These are phyloP conservation scores for Archips xylosteana DNA, from an alignment of 2,888 invertebrate genomes.

Conservation along the genomic window DNA sequence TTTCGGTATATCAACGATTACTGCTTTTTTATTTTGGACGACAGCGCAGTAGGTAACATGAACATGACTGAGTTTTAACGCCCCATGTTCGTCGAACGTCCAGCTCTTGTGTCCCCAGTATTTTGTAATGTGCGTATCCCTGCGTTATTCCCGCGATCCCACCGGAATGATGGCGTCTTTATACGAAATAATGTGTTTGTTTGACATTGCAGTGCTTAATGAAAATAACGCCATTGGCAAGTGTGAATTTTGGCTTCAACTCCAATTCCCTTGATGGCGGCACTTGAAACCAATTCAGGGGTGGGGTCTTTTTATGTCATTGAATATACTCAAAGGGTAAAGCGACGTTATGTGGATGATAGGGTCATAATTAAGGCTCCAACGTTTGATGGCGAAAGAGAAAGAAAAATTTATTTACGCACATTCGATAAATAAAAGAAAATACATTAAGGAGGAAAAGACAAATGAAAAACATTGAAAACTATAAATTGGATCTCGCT, in stretches of 20 bases:
- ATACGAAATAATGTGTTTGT: conserved; percentile 73
- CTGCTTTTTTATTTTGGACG: too few relatives aligned
- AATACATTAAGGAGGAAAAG: too few relatives aligned
- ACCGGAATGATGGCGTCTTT: conserved; percentile 76
- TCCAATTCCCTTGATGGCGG: conserved; percentile 22
- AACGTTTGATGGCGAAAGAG: too few relatives aligned
- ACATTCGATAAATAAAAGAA: too few relatives aligned
- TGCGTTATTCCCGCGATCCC: conserved; percentile 70
- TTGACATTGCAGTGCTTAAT: conserved; percentile 49
- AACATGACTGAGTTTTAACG: too few relatives aligned
- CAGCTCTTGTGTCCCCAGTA: conserved; percentile 18
- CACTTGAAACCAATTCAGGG: conserved; percentile 22
- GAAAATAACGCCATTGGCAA: conserved; percentile 34
- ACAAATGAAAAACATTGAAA: too few relatives aligned
- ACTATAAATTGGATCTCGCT: too few relatives aligned
- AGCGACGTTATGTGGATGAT: too few relatives aligned
- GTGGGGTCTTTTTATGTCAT: not conserved
- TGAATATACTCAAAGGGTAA: not conserved
- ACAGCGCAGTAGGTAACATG: too few relatives aligned
- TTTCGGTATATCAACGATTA: too few relatives aligned
- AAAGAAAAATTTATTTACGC: too few relatives aligned
- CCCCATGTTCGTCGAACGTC: not conserved
- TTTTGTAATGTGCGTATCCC: conserved; percentile 40
- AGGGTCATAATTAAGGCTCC: too few relatives aligned
- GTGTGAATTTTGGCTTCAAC: conserved; percentile 27